Evolutionary conservation across 2,113 vertebrate species (phyloP).

Genomic region (Poeciliopsis turrubarensis): DNA sequence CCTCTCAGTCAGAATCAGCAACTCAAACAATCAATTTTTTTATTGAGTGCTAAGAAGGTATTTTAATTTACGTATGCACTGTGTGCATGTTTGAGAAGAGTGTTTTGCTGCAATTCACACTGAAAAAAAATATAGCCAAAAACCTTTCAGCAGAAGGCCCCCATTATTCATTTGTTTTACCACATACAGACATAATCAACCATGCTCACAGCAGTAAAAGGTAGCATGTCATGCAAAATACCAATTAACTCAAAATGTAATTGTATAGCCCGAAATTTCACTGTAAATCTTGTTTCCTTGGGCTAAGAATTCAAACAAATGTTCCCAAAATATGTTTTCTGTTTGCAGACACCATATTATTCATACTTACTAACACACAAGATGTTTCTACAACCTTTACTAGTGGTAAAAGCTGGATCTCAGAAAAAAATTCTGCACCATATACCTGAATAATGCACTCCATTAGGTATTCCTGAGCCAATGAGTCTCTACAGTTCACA

Average conservation of each 20-base stretch:
- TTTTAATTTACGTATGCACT: neutral
- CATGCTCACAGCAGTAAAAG: neutral
- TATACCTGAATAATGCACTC: constrained; percentile 98
- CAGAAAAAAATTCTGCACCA: neutral
- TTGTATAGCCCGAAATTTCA: neutral
- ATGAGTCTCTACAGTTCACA: constrained; percentile 96
- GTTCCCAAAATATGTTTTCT: too few relatives aligned
- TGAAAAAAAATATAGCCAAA: too few relatives aligned
- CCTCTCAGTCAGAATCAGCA: too few relatives aligned
- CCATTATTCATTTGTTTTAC: too few relatives aligned
- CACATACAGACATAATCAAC: too few relatives aligned
- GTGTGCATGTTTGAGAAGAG: neutral
- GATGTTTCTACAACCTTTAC: neutral
- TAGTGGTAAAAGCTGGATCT: too few relatives aligned
- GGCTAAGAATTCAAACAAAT: neutral
- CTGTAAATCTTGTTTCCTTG: neutral
- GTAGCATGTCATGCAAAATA: neutral
- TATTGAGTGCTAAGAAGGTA: too few relatives aligned
- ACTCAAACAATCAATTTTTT: too few relatives aligned
- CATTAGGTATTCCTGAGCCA: constrained; percentile 99
- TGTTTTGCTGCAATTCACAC: neutral
- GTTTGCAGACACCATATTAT: too few relatives aligned
- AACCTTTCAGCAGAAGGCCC: too few relatives aligned
- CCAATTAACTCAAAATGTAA: neutral
- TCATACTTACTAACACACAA: neutral